A percentile compares a stretch with the other conserved stretches of the same genome.
Conservation (phyloP, 2,888 invertebrate genomes). For the Cremastinae sp. region DNA sequence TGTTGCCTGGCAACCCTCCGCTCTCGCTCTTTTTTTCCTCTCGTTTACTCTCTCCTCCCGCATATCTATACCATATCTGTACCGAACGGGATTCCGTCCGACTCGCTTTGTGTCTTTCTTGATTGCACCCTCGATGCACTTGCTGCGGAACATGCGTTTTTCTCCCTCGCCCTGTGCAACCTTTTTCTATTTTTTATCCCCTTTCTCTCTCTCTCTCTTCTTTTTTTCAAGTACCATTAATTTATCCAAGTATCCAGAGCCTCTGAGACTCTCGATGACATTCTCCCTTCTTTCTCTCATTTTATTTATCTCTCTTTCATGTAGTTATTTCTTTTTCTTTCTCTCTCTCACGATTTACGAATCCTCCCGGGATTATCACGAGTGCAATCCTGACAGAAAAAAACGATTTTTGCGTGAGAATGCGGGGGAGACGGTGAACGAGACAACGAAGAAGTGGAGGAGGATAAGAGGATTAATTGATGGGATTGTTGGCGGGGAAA, state of each 20-base stretch:
- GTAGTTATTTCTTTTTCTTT: neutral
- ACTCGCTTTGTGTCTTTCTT: conserved; percentile 47
- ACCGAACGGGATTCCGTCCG: too few relatives aligned
- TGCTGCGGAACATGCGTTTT: conserved; percentile 60
- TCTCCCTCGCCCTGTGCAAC: conserved; percentile 49
- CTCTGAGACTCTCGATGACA: conserved; percentile 55
- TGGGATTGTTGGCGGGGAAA: conserved; percentile 1
- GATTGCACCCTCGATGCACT: conserved; percentile 53
- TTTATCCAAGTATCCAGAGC: conserved; percentile 56
- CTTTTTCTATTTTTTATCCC: too few relatives aligned
- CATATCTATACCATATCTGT: too few relatives aligned
- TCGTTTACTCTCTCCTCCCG: conserved; percentile 41
- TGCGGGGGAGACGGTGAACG: conserved; percentile 12
- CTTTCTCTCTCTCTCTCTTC: conserved; percentile 11
- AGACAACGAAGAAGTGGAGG: conserved; percentile 19
- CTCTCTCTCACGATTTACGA: conserved; percentile 37
- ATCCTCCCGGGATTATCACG: conserved; percentile 44
- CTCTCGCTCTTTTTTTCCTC: too few relatives aligned
- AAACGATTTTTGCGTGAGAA: conserved; percentile 44
- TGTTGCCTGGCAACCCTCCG: conserved; percentile 71
- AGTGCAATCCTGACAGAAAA: conserved; percentile 8
- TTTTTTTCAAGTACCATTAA: conserved; percentile 41
- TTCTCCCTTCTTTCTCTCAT: conserved; percentile 26
- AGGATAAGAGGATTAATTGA: conserved; percentile 38
- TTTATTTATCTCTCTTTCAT: neutral